phyloP scores from a whole-genome alignment of 2,888 invertebrate genomes.

The Lottia gigantea region DNA sequence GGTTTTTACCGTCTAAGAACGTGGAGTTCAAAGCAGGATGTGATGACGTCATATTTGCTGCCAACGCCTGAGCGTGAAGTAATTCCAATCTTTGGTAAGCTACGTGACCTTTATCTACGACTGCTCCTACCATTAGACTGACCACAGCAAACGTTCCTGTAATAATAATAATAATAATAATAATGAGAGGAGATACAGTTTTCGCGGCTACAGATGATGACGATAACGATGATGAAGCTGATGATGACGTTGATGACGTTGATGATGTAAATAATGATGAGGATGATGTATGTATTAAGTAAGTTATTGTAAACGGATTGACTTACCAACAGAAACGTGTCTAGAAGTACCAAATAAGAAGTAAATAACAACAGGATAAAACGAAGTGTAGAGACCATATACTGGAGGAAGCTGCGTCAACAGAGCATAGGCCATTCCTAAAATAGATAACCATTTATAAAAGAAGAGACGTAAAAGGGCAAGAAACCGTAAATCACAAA shows the following conservation, averaged over 20 bases:
- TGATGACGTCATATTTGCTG: slow-evolving; percentile 18
- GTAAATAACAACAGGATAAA: slow-evolving; percentile 89
- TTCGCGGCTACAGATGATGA: no score
- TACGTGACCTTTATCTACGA: slow-evolving; percentile 70
- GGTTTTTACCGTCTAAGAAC: background rate
- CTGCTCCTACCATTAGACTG: slow-evolving; percentile 89
- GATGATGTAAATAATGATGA: no score
- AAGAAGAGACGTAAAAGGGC: no score
- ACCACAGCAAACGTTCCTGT: slow-evolving; percentile 78
- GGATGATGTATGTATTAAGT: no score
- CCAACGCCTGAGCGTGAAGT: slow-evolving; percentile 15
- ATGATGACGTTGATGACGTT: no score
- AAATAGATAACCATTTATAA: slow-evolving; percentile 9
- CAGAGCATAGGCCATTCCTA: slow-evolving; percentile 72
- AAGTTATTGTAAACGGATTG: background rate
- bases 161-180: background rate
- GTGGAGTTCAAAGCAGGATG: slow-evolving; percentile 11
- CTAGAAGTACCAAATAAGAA: slow-evolving; percentile 87
- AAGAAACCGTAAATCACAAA: no score
- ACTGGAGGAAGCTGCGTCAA: slow-evolving; percentile 70
- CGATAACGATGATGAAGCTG: no score
- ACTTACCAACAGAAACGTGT: slow-evolving; percentile 86
- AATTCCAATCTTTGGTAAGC: slow-evolving; percentile 29
- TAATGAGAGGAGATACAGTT: no score
- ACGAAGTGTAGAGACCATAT: slow-evolving; percentile 83